A percentile compares a stretch with the other conserved stretches of the same genome.
Conservation (phyloP, 2,113 vertebrate genomes). For the Hemiprocne comata region DNA sequence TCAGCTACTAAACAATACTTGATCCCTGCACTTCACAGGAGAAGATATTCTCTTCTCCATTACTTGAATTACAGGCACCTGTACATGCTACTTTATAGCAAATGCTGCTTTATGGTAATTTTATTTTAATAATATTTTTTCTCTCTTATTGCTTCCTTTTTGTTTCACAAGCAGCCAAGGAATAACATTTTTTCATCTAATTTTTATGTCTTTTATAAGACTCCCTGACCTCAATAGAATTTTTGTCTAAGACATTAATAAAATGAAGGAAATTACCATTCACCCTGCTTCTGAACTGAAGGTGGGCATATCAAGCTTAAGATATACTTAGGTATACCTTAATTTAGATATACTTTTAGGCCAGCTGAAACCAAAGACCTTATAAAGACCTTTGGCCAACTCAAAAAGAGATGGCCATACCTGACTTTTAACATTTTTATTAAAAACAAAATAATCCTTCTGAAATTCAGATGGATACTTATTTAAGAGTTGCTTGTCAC, state of each 20-base stretch:
- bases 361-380: not conserved
- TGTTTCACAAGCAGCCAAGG: not conserved
- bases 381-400: not conserved
- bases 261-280: not conserved
- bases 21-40: not conserved
- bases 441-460: not conserved
- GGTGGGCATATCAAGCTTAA: rapidly evolving
- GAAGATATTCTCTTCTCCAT: not conserved
- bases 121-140: not conserved
- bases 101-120: not conserved
- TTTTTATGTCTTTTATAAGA: not conserved
- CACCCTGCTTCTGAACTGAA: not conserved
- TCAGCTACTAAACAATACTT: not conserved
- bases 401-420: not conserved
- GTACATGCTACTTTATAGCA: not conserved
- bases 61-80: not conserved
- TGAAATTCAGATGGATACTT: not conserved
- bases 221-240: not conserved
- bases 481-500: not conserved
- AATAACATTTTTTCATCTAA: not conserved
- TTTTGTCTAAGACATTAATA: not conserved
- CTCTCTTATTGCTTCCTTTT: not conserved
- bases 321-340: no score
- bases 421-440: not conserved
- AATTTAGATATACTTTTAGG: not conserved